Percentiles rank a stretch among this genome's conserved stretches.
Conservation (phyloP, 1,140 invertebrate species). For the Babylonia areolata region DNA sequence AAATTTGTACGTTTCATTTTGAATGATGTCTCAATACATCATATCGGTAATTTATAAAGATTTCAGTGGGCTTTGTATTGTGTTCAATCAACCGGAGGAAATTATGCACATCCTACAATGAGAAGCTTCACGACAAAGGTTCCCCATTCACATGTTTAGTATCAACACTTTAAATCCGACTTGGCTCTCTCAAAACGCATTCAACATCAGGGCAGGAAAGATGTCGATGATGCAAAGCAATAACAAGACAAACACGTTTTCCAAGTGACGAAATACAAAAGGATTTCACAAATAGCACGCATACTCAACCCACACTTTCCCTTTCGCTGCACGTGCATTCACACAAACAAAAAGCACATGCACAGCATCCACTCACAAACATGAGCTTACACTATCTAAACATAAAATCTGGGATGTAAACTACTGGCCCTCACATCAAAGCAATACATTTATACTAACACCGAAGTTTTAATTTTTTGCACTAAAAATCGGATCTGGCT, state of each 20-base stretch:
- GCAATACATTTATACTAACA: background rate
- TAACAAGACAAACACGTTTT: background rate
- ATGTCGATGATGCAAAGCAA: background rate
- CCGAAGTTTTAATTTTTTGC: background rate
- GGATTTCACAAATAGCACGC: constrained; percentile 9
- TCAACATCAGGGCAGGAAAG: too few species aligned
- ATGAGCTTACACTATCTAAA: constrained; percentile 12
- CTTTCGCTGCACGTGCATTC: constrained; percentile 28
- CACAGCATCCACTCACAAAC: constrained; percentile 29
- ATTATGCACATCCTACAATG: too few species aligned
- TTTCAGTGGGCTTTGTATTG: too few species aligned
- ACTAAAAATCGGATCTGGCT: background rate
- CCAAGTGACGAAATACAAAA: background rate
- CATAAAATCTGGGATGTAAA: background rate
- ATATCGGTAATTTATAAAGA: too few species aligned
- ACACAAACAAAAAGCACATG: constrained; percentile 31
- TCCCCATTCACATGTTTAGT: too few species aligned
- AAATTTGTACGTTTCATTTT: too few species aligned
- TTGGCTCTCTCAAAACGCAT: too few species aligned
- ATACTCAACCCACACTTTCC: constrained; percentile 35
- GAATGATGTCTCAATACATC: too few species aligned
- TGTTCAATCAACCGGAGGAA: too few species aligned
- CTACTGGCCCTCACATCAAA: constrained; percentile 16
- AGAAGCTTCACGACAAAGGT: too few species aligned
- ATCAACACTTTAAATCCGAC: too few species aligned